Conservation (phyloP, 1,140 invertebrate genomes). For the Temnothorax nylanderi region DNA sequence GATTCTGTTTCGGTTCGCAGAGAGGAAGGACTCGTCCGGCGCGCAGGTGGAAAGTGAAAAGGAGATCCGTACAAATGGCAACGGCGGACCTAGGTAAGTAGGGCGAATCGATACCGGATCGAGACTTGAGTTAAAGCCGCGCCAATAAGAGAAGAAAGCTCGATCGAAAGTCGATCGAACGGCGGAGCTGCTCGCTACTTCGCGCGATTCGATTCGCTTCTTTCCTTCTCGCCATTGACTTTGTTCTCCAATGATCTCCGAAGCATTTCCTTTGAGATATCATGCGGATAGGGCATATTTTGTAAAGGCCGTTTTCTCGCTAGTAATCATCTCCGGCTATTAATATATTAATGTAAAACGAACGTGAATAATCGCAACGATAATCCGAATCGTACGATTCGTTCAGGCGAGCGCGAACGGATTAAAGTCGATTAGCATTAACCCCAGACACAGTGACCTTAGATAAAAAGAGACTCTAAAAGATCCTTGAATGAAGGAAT, state of each 20-base stretch:
- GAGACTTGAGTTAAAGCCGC: not conserved
- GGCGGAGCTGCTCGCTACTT: not conserved
- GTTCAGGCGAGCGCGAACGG: not conserved
- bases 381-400: not conserved
- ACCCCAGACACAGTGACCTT: not conserved
- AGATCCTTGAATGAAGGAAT: not conserved
- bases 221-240: conserved; percentile 9
- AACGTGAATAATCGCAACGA: conserved; percentile 3
- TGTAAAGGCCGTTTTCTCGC: not conserved
- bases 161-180: conserved; percentile 61
- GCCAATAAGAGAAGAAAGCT: conserved; percentile 47
- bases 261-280: not conserved
- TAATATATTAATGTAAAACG: not conserved
- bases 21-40: conserved; percentile 78
- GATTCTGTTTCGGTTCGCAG: conserved; percentile 73
- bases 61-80: conserved; percentile 76
- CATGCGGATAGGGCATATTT: not conserved
- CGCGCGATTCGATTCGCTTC: not conserved
- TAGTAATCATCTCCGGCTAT: not conserved
- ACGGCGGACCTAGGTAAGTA: conserved; percentile 80
- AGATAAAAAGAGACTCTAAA: not conserved
- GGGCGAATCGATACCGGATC: conserved; percentile 71
- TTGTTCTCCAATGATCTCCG: too few species aligned
- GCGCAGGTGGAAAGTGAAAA: conserved; percentile 82
- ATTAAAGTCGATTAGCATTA: not conserved